phyloP scores from a whole-genome alignment of 2,888 invertebrate genomes.

The Calameuta filiformis region DNA sequence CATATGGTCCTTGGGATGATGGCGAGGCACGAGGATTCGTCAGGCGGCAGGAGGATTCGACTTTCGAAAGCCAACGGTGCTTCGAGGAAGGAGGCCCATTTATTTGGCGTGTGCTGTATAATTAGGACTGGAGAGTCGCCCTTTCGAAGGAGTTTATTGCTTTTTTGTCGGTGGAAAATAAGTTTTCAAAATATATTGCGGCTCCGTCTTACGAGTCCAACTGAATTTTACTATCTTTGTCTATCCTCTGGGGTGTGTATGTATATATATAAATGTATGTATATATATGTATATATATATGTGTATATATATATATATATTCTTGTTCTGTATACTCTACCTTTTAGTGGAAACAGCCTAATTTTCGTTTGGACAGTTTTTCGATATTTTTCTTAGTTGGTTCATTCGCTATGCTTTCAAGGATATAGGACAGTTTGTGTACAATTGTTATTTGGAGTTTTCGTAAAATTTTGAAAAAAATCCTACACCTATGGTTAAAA shows the following conservation, averaged over 20 bases:
- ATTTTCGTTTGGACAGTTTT: neutral
- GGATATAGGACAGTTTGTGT: neutral
- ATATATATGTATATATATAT: too few species aligned
- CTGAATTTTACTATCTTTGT: constrained; percentile 8
- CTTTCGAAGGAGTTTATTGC: constrained; percentile 25
- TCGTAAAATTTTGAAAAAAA: neutral
- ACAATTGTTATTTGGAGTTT: neutral
- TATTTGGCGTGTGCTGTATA: constrained; percentile 62
- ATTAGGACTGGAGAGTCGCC: constrained; percentile 49
- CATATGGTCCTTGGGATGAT: constrained; percentile 54
- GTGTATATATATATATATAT: too few species aligned
- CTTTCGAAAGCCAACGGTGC: constrained; percentile 45
- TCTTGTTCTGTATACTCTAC: neutral
- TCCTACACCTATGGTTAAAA: neutral
- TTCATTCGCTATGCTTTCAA: neutral
- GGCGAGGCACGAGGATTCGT: constrained; percentile 25
- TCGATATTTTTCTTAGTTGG: too few species aligned
- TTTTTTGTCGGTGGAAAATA: constrained; percentile 10
- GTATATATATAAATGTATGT: too few species aligned
- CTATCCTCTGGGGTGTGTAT: neutral
- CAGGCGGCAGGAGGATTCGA: constrained; percentile 30
- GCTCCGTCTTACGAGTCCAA: neutral
- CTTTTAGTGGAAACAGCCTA: neutral
- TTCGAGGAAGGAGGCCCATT: constrained; percentile 56
- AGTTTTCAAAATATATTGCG: constrained; percentile 15